Percentiles rank a stretch among this genome's conserved stretches.
Conservation (phyloP, 2,888 invertebrate genomes). For the Dione juno region DNA sequence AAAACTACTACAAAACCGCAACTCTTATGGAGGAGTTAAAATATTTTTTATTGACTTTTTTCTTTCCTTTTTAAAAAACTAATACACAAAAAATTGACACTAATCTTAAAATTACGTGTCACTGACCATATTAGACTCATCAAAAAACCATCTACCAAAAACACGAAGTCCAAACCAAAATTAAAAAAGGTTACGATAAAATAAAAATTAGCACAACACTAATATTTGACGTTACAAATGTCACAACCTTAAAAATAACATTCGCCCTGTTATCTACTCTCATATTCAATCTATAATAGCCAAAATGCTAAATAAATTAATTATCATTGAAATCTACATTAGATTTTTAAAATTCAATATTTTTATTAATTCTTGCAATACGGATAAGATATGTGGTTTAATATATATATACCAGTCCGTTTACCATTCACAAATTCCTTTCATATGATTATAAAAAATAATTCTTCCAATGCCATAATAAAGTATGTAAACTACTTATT, state of each 20-base stretch:
- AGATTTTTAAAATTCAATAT: neutral
- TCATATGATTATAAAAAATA: neutral
- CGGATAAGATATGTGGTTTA: conserved; percentile 19
- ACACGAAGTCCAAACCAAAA: conserved; percentile 25
- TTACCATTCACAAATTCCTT: neutral
- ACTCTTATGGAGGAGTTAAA: neutral
- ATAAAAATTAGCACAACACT: conserved; percentile 47
- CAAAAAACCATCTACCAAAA: conserved; percentile 28
- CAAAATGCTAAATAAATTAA: conserved; percentile 12
- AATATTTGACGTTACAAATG: conserved; percentile 44
- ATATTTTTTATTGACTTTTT: neutral
- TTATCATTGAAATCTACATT: neutral
- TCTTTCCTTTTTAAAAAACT: conserved; percentile 8
- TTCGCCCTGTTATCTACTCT: conserved; percentile 15
- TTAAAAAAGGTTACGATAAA: conserved; percentile 39
- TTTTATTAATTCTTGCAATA: neutral
- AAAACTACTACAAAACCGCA: conserved; percentile 15
- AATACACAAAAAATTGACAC: conserved; percentile 7
- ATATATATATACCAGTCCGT: conserved; percentile 14
- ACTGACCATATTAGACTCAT: conserved; percentile 29
- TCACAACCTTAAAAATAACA: conserved; percentile 46
- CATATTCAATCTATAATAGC: conserved; percentile 15
- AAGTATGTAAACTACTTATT: conserved; percentile 14
- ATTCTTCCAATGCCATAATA: neutral
- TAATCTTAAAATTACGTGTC: conserved; percentile 11